These are phyloP conservation scores for Albula glossodonta DNA, from an alignment of 2,113 vertebrate species.

Conservation along the genomic window DNA sequence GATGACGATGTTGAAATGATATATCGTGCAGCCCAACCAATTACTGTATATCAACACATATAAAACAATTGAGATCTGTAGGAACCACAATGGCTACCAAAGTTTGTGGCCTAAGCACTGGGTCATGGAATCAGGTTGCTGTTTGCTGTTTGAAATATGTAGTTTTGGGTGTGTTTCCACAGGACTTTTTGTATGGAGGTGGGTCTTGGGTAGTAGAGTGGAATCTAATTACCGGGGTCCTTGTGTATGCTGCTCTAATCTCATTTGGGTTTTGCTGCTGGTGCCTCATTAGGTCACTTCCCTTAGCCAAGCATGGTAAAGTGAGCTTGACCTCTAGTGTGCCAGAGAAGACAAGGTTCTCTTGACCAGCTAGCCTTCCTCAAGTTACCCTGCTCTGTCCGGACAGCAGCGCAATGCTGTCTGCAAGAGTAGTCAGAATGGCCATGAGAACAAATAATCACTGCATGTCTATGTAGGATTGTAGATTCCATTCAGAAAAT, in stretches of 20 bases:
- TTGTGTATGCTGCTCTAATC: constrained; percentile 39
- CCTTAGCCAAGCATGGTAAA: constrained; percentile 42
- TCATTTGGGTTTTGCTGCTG: constrained; percentile 32
- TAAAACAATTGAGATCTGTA: too few relatives aligned
- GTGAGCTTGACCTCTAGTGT: constrained; percentile 33
- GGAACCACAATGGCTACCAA: too few relatives aligned
- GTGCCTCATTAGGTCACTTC: constrained; percentile 47
- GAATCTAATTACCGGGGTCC: constrained; percentile 36
- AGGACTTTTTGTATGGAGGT: not conserved
- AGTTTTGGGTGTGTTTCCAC: constrained; percentile 5
- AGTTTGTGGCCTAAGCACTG: not conserved
- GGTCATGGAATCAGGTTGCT: not conserved
- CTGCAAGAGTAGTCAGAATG: too few relatives aligned
- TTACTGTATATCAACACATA: too few relatives aligned
- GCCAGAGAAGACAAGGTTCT: constrained; percentile 30
- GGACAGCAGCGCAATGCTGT: not conserved
- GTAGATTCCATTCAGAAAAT: too few relatives aligned
- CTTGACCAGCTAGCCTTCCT: not conserved
- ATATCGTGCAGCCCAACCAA: too few relatives aligned
- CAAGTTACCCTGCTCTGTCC: not conserved
- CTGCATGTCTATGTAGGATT: too few relatives aligned
- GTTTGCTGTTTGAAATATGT: not conserved
- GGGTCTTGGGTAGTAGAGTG: constrained; percentile 20
- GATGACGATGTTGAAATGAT: too few relatives aligned
- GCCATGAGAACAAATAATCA: too few relatives aligned